Evolutionary conservation across 2,113 vertebrate genomes (phyloP).

Genomic region (Oreotrochilus melanogaster): DNA sequence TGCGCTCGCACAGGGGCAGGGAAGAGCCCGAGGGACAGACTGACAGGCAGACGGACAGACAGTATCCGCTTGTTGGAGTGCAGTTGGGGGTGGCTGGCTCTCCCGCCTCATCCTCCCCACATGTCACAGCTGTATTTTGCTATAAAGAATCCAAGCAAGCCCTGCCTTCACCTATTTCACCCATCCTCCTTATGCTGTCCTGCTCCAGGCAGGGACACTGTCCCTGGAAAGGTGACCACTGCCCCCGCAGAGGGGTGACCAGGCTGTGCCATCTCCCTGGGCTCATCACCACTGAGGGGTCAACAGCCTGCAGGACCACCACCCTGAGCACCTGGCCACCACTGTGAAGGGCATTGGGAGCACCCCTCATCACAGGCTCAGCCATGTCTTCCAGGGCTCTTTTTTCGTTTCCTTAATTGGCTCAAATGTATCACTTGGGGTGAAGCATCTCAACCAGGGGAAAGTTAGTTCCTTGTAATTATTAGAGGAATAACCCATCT

Average conservation of each 20-base stretch:
- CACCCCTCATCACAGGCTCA: not conserved
- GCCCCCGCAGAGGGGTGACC: no score
- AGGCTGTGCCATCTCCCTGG: no score
- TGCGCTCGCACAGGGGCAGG: slow-evolving; percentile 71
- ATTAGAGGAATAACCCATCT: not conserved
- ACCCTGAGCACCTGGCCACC: not conserved
- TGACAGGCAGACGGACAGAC: slow-evolving; percentile 48
- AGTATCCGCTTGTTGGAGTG: slow-evolving; percentile 77
- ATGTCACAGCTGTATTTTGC: slow-evolving; percentile 72
- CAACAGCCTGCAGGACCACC: not conserved
- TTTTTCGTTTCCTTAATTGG: not conserved
- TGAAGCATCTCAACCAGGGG: not conserved
- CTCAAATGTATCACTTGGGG: not conserved
- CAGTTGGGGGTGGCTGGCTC: slow-evolving; percentile 72
- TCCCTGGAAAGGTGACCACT: no score
- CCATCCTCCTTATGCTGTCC: not conserved
- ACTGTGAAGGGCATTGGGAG: not conserved
- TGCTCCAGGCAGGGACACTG: not conserved
- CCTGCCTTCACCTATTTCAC: slow-evolving; percentile 46
- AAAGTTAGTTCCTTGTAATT: slow-evolving; percentile 53
- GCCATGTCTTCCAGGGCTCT: not conserved
- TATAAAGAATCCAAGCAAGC: slow-evolving; percentile 71
- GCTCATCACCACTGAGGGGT: no score
- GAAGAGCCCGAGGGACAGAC: slow-evolving; percentile 61
- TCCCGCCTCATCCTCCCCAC: slow-evolving; percentile 63